Percentiles rank a stretch among this genome's conserved stretches.
Evolutionary conservation across 1,140 invertebrate species (phyloP).

Genomic region (Drosophila pseudoobscura): DNA sequence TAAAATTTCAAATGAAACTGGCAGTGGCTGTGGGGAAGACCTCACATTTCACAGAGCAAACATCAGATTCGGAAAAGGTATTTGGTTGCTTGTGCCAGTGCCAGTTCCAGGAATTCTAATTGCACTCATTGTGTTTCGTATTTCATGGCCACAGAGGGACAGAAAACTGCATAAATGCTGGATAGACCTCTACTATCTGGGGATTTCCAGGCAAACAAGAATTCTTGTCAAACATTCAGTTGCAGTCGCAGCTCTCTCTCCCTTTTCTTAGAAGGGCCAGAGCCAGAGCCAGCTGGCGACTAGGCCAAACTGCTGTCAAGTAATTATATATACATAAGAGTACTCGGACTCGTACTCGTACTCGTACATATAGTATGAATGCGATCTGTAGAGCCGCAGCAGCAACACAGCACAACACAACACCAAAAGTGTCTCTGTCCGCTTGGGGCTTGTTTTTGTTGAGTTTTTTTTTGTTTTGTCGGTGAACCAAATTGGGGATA

Average conservation of each 20-base stretch:
- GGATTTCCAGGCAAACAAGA: too few species aligned
- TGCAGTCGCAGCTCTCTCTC: too few species aligned
- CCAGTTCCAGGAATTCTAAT: background rate
- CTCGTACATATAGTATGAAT: constrained; percentile 13
- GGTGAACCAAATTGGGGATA: background rate
- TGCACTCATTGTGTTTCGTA: background rate
- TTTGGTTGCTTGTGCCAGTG: constrained; percentile 7
- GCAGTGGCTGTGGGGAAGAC: background rate
- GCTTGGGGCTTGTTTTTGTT: background rate
- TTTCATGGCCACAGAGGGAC: background rate
- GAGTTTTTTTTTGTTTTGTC: constrained; percentile 14
- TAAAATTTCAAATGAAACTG: constrained; percentile 36
- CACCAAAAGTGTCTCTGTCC: too few species aligned
- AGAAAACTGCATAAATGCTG: constrained; percentile 1
- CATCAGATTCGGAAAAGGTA: constrained; percentile 22
- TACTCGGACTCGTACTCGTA: background rate
- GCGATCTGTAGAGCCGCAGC: constrained; percentile 17
- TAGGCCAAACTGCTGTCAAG: constrained; percentile 21
- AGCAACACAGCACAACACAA: too few species aligned
- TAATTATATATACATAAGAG: too few species aligned
- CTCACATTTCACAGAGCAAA: constrained; percentile 30
- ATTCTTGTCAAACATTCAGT: too few species aligned
- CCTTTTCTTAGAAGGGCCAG: too few species aligned
- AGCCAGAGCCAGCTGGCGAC: background rate
- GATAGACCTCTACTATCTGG: too few species aligned